These are phyloP conservation scores for Hydraecia micacea DNA, from an alignment of 2,888 invertebrate species.

Conservation along the genomic window DNA sequence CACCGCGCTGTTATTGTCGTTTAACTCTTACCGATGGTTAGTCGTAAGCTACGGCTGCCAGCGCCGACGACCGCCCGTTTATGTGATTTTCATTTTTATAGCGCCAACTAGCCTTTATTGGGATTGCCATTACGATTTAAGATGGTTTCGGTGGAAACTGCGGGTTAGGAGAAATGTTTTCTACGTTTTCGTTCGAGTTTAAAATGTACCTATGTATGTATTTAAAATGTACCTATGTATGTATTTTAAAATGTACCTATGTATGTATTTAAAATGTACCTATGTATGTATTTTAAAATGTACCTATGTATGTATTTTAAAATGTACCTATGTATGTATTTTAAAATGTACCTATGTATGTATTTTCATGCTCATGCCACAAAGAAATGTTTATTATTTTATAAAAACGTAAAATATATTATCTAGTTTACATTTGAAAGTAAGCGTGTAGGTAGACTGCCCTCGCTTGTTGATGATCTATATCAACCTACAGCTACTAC, in stretches of 20 bases:
- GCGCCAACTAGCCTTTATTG: conserved; percentile 59
- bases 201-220: conserved; percentile 5
- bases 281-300: conserved; percentile 20
- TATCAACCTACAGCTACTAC: neutral
- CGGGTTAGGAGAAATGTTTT: conserved; percentile 25
- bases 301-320: conserved; percentile 2
- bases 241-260: conserved; percentile 17
- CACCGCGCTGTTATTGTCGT: conserved; percentile 59
- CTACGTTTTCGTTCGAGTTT: conserved; percentile 29
- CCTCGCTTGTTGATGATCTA: neutral
- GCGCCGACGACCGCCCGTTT: conserved; percentile 38
- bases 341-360: conserved; percentile 16
- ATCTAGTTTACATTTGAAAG: neutral
- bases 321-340: conserved; percentile 4
- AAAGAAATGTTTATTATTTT: neutral
- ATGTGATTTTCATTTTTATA: conserved; percentile 63
- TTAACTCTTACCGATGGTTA: conserved; percentile 57
- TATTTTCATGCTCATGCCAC: neutral
- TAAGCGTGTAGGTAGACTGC: too few relatives aligned
- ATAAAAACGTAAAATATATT: too few relatives aligned
- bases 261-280: conserved; percentile 19
- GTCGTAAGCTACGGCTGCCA: conserved; percentile 49
- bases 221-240: conserved; percentile 9
- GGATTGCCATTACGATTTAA: conserved; percentile 50
- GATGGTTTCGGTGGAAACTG: conserved; percentile 39